Conservation (phyloP, 2,797 vertebrate genomes). For the Novumbra hubbsi region DNA sequence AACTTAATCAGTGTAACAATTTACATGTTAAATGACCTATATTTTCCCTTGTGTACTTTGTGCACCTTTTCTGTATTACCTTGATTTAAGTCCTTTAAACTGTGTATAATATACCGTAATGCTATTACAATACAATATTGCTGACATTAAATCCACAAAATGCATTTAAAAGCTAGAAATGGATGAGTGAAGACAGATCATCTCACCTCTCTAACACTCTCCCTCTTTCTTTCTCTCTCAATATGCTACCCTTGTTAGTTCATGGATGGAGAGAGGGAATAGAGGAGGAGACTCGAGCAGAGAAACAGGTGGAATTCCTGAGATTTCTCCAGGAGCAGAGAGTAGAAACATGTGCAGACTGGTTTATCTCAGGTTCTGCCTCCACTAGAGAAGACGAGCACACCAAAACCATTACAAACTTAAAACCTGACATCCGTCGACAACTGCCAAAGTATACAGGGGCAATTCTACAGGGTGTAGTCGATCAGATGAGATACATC, state of each 20-base stretch:
- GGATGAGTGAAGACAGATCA: not conserved
- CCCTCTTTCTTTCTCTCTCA: not conserved
- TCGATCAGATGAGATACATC: not conserved
- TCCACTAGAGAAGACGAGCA: constrained; percentile 18
- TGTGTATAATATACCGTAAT: too few species aligned
- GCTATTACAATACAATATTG: too few species aligned
- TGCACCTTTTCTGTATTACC: too few species aligned
- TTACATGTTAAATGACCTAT: too few species aligned
- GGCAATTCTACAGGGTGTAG: not conserved
- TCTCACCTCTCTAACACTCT: not conserved
- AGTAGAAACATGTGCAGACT: constrained; percentile 45
- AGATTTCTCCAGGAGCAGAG: constrained; percentile 33
- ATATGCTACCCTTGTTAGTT: not conserved
- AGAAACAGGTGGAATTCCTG: constrained; percentile 54
- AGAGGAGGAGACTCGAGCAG: constrained; percentile 22
- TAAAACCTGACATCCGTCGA: constrained; percentile 22
- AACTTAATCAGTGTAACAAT: too few species aligned
- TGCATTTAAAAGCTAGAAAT: too few species aligned
- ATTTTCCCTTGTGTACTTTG: too few species aligned
- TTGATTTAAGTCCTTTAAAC: too few species aligned
- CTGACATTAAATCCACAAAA: too few species aligned
- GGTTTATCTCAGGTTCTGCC: constrained; percentile 26
- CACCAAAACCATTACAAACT: constrained; percentile 21
- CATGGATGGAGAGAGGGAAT: not conserved
- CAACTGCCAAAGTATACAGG: not conserved